Evolutionary conservation across 2,888 invertebrate species (phyloP).

Genomic region (Chaitophorus viminalis): DNA sequence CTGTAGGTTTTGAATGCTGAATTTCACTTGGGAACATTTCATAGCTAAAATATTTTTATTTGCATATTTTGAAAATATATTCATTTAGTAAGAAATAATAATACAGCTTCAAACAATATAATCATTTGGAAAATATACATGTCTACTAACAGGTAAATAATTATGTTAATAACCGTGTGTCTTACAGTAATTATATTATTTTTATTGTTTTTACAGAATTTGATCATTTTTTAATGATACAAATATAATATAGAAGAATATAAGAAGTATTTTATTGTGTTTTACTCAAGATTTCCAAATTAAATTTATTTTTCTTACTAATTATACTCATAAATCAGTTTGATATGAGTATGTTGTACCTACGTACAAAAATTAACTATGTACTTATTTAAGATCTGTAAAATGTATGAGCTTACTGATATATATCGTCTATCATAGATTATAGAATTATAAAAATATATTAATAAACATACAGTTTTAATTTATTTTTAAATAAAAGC

Average conservation of each 20-base stretch:
- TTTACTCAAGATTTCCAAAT: not conserved
- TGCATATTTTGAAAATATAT: not conserved
- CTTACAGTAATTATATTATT: not conserved
- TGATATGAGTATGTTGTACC: not conserved
- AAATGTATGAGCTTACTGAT: too few relatives aligned
- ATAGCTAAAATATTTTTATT: not conserved
- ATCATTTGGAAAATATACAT: not conserved
- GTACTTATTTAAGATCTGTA: too few relatives aligned
- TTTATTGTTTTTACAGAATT: not conserved
- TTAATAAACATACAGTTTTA: too few relatives aligned
- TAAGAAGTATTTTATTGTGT: not conserved
- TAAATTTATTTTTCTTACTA: not conserved
- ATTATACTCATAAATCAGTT: not conserved
- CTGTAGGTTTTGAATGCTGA: not conserved
- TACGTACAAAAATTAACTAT: not conserved
- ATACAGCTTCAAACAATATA: not conserved
- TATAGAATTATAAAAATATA: too few relatives aligned
- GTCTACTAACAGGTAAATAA: not conserved
- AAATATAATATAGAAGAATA: not conserved
- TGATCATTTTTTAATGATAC: not conserved
- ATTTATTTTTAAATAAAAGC: too few relatives aligned
- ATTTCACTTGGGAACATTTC: not conserved
- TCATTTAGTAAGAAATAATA: not conserved
- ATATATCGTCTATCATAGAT: too few relatives aligned
- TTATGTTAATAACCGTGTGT: not conserved